Evolutionary conservation across 1,140 invertebrate genomes (phyloP), one percentile per base, ranked within the genome.

Genomic region (Cyclargus thomasi): DNA sequence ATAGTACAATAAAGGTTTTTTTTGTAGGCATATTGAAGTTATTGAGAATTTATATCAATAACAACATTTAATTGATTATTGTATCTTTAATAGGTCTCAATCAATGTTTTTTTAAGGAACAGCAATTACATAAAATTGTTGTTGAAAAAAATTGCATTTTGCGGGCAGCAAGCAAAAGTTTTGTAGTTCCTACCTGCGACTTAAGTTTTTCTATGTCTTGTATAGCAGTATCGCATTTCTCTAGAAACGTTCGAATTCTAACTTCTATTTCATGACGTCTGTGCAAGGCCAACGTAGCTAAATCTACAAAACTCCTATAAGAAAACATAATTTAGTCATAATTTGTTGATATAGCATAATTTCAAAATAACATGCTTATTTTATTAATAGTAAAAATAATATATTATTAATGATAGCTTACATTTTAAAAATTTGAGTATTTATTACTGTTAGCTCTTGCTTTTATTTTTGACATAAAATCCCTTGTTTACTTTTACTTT

Each of bases 221-320:
- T 7, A 85, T 76, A 1, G 83, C 79, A 36, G 73, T 70, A 64
- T 86, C 83, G 72, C 85, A 86, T 81, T 90, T 90, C 65, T 74
- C 76, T 10, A 71, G 36, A 69, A 90, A 87, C 1, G 70, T 67
- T 11, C 80, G 78, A 55, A 85, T 80, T 67, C 85, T 76, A 3
- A 69, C 73, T 70, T 84, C 83, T 68, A 90, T 71, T 67, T 87
- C 86, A 68, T 80, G 78, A 21, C 81, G 79, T 14, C 85, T 76
- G 64, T 87, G 83, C 55, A 81, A 72, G 29, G 85, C 78, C 64
- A 88, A 59, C 11, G 82, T 86, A 29, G 83, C 81, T n/a, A 90
- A 71, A 65, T 90, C 82, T 36, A 90, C 73, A 63, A 81, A 90
- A 82, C 87, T 90, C 87, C 87, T 89, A 70, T 67, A 86, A 85